A percentile compares a stretch with the other conserved stretches of the same genome.
phyloP scores from a whole-genome alignment of 2,113 vertebrate species.

The Pteropus alecto region DNA sequence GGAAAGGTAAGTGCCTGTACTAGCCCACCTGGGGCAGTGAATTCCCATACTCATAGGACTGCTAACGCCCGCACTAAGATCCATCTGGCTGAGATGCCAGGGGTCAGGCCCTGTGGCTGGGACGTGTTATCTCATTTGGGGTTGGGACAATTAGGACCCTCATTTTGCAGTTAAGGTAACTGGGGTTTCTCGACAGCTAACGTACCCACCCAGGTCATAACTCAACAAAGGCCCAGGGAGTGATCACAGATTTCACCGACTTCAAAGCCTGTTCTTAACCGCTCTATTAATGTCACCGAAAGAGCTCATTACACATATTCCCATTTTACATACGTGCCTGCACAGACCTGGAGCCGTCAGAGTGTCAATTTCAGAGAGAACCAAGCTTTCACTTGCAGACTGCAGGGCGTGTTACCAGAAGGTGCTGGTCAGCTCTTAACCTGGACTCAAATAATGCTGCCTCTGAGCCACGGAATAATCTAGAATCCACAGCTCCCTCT shows the following conservation, averaged over 20 bases:
- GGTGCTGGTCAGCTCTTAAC: neutral
- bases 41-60: neutral
- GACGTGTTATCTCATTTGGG: neutral
- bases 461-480: neutral
- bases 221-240: neutral
- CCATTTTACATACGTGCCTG: too few relatives aligned
- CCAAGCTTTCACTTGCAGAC: neutral
- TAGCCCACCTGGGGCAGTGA: neutral
- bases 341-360: neutral
- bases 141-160: accelerated
- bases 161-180: neutral
- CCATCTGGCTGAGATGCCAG: neutral
- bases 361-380: neutral
- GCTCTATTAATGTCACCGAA: accelerated
- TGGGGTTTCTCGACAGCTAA: neutral
- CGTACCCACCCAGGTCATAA: neutral
- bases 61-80: neutral
- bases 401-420: neutral
- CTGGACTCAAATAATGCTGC: neutral
- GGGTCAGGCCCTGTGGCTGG: neutral
- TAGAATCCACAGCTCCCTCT: neutral
- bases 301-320: neutral
- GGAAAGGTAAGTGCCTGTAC: too few relatives aligned
- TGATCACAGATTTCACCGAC: neutral
- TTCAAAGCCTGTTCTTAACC: neutral